Evolutionary conservation across 2,797 vertebrate genomes (phyloP), one percentile per base, ranked within the genome.

Genomic region (Lepus oiostolus): DNA sequence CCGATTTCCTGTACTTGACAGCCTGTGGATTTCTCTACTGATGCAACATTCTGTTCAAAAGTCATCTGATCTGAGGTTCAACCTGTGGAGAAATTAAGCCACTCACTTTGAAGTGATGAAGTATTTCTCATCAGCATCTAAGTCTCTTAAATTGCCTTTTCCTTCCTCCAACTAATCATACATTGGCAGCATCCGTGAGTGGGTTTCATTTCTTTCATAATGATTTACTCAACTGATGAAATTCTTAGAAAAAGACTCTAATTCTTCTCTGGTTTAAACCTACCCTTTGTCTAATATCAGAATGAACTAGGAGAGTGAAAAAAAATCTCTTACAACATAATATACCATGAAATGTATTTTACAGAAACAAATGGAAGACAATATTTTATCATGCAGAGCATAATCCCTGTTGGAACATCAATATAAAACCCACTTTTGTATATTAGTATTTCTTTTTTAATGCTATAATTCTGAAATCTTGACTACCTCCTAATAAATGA

Each of bases 401-500:
- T 30, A 62, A 62, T 21, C 8, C 58, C 3, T 0, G 32, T 54
- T 35, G 35, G 85, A 85, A 90, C 71, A 89, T 88, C 50, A 88
- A 50, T 95, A 94, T 30, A 65, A 85, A 96, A 71, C 63, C 50
- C 7, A 90, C 5, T 62, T 94, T 96, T 96, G 84, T 96, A 68
- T 68, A 97, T 97, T 95, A 90, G 95, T 71, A 80, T 94, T 97
- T 91, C 1, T 83, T 92, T 84, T 95, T 47, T 95, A 96, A 93
- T 96, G 92, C 88, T 8, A 85, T 93, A 85, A 16, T 75, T 50
- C 19, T 85, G 47, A 87, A 42, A 74, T 62, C 7, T 62, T 71
- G 81, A 68, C 35, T 79, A 22, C 52, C 2, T 88, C 50, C 38
- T 35, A 85, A 68, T 17, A 50, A 85, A 83, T 7, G 9, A 67